phyloP scores from a whole-genome alignment of 2,113 vertebrate genomes.

The Nipponia nippon region DNA sequence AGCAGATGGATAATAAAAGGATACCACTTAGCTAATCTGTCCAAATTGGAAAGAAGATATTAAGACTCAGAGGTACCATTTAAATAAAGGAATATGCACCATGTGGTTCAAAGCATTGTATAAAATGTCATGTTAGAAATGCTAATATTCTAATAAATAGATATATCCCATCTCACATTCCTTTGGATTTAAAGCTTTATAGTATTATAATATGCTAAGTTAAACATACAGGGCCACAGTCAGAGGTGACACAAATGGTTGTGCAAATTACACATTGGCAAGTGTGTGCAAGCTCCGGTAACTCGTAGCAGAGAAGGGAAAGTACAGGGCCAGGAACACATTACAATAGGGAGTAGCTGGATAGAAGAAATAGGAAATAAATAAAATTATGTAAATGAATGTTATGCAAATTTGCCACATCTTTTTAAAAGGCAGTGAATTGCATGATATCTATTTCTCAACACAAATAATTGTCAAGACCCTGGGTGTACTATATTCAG shows the following conservation, averaged over 20 bases:
- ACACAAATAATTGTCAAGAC: background rate
- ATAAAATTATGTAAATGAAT: background rate
- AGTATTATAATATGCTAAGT: background rate
- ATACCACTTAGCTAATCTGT: background rate
- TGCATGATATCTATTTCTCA: background rate
- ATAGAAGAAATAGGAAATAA: background rate
- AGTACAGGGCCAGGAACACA: background rate
- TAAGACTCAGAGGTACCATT: background rate
- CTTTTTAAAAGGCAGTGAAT: background rate
- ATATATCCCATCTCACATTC: background rate
- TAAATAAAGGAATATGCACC: background rate
- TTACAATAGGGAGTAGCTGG: background rate
- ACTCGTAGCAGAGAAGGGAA: background rate
- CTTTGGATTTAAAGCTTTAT: background rate
- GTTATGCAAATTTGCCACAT: background rate
- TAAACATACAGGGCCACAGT: background rate
- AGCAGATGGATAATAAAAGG: background rate
- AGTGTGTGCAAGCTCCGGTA: background rate
- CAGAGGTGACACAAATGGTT: background rate
- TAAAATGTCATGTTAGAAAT: conserved; percentile 1
- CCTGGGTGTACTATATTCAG: background rate
- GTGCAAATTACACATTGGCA: background rate
- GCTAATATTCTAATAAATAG: conserved; percentile 33
- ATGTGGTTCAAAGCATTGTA: background rate
- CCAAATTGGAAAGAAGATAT: background rate